Conservation (phyloP, 2,797 vertebrate genomes). For the Sebastes trivittatus region DNA sequence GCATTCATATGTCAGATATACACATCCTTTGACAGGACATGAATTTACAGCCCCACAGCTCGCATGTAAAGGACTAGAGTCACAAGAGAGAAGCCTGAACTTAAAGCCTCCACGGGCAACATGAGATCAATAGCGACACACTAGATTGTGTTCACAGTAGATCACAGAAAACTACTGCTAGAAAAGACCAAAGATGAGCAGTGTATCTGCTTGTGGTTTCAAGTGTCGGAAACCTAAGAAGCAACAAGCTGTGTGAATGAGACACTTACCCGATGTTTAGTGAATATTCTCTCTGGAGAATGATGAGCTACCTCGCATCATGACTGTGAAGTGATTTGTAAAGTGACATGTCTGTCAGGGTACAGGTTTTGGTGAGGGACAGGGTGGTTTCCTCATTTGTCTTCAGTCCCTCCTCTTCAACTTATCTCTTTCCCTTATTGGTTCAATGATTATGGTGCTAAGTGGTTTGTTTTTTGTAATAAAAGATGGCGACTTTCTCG, state of each 20-base stretch:
- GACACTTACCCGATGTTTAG: constrained; percentile 72
- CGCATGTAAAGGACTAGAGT: constrained; percentile 13
- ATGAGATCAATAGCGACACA: constrained; percentile 9
- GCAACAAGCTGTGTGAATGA: constrained; percentile 29
- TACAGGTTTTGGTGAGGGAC: constrained; percentile 71
- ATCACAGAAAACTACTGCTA: constrained; percentile 33
- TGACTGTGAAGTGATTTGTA: constrained; percentile 61
- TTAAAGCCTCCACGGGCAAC: constrained; percentile 34
- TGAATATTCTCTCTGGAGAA: constrained; percentile 57
- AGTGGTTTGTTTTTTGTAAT: constrained; percentile 10
- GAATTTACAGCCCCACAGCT: constrained; percentile 28
- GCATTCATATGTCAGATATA: constrained; percentile 66
- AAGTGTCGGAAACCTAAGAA: constrained; percentile 14
- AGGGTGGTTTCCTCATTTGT: constrained; percentile 72
- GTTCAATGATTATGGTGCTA: constrained; percentile 49
- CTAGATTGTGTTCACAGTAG: constrained; percentile 8
- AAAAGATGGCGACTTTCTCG: background rate
- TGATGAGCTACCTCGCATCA: constrained; percentile 52
- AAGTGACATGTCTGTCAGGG: constrained; percentile 65
- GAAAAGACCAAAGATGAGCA: constrained; percentile 14
- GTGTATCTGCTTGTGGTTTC: constrained; percentile 47
- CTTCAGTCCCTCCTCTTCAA: constrained; percentile 76
- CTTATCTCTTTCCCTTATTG: constrained; percentile 53
- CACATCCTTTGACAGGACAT: constrained; percentile 68
- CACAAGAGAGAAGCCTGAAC: constrained; percentile 19